These are phyloP conservation scores for Sebastes hopkinsi DNA, from an alignment of 2,797 vertebrate genomes.

Conservation along the genomic window DNA sequence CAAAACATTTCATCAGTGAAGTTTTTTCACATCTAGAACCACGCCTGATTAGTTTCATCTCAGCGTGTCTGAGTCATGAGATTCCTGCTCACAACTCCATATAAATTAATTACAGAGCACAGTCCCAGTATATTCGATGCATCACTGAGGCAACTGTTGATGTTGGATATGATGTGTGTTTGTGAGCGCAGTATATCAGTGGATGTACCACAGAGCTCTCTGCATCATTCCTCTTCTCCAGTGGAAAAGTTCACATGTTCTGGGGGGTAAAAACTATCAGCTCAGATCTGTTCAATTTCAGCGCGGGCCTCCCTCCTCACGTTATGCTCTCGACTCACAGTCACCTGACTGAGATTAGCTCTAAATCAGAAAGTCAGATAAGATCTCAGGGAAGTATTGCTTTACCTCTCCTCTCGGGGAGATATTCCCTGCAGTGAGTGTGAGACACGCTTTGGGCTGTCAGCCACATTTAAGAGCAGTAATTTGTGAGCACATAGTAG, in stretches of 20 bases:
- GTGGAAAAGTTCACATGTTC: conserved; percentile 40
- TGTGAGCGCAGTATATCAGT: conserved; percentile 26
- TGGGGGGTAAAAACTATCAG: conserved; percentile 4
- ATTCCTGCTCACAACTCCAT: background rate
- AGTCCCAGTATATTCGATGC: background rate
- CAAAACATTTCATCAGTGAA: conserved; percentile 18
- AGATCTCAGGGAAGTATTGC: conserved; percentile 48
- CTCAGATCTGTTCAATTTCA: background rate
- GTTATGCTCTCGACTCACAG: background rate
- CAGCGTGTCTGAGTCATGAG: conserved; percentile 14
- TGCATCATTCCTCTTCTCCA: conserved; percentile 1
- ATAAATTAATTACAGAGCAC: conserved; percentile 22
- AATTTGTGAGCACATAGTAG: background rate
- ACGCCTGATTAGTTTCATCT: conserved; percentile 31
- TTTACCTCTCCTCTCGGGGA: conserved; percentile 18
- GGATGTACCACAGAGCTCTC: background rate
- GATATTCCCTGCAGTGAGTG: conserved; percentile 11
- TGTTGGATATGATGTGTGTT: conserved; percentile 27
- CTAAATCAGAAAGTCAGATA: conserved; percentile 39
- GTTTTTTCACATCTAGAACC: conserved; percentile 24
- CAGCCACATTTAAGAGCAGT: conserved; percentile 23
- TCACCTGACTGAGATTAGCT: conserved; percentile 20
- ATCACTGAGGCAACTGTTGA: conserved; percentile 26
- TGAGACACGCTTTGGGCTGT: background rate
- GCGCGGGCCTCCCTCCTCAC: conserved; percentile 7